Evolutionary conservation across 2,797 vertebrate species (phyloP).

Genomic region (Macropus fuliginosus): DNA sequence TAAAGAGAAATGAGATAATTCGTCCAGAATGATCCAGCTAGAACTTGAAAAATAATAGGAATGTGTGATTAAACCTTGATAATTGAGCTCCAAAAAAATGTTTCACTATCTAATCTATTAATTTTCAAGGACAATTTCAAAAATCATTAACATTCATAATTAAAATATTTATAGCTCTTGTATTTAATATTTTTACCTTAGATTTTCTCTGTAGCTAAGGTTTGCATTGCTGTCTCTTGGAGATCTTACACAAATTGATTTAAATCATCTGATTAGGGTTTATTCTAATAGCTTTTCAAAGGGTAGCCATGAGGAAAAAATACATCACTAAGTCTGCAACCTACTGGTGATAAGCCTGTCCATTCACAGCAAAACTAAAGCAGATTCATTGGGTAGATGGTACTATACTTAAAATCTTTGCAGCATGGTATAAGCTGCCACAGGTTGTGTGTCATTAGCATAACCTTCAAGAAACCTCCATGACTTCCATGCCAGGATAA

Average conservation of each 20-base stretch:
- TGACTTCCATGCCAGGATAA: not conserved
- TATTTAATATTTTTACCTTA: not conserved
- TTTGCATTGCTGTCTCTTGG: not conserved
- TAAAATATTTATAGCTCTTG: not conserved
- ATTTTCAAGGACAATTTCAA: constrained; percentile 18
- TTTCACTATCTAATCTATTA: constrained; percentile 4
- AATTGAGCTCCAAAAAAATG: not conserved
- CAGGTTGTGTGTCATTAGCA: not conserved
- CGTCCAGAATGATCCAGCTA: not conserved
- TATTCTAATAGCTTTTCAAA: not conserved
- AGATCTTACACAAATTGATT: not conserved
- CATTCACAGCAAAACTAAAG: not conserved
- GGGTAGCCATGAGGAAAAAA: not conserved
- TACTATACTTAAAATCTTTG: not conserved
- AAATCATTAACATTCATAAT: constrained; percentile 19
- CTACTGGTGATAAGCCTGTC: not conserved
- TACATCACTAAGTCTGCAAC: not conserved
- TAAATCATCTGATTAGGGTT: not conserved
- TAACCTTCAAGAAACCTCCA: not conserved
- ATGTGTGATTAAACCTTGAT: not conserved
- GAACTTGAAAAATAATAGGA: not conserved
- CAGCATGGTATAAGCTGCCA: not conserved
- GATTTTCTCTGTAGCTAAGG: not conserved
- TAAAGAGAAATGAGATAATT: not conserved
- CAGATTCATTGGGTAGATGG: not conserved